Conservation (phyloP, 2,797 vertebrate species). For the Poecilia gillii region DNA sequence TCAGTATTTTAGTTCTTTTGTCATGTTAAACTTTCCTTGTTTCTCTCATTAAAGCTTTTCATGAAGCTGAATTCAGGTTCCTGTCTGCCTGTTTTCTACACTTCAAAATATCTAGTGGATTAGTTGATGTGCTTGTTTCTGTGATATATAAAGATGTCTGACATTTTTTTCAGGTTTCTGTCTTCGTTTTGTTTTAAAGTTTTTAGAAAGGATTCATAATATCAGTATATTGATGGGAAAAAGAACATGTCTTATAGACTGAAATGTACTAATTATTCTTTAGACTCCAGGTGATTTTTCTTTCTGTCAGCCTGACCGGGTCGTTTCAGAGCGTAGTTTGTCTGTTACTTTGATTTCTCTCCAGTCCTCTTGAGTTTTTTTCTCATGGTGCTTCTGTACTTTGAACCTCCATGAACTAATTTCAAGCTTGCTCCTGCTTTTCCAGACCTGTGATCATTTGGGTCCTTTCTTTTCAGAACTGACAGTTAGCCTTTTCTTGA, state of each 20-base stretch:
- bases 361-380: background rate
- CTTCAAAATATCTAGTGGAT: background rate
- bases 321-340: background rate
- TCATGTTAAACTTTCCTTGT: background rate
- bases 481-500: constrained; percentile 36
- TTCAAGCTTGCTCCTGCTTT: constrained; percentile 4
- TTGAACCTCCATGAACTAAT: constrained; percentile 3
- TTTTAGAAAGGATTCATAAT: background rate
- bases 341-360: background rate
- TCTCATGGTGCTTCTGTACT: background rate
- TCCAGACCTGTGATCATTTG: constrained; percentile 1
- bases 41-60: background rate
- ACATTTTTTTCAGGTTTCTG: background rate
- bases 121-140: background rate
- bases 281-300: background rate
- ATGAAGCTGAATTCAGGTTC: background rate
- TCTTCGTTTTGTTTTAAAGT: background rate
- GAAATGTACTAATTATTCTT: background rate
- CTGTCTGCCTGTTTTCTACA: background rate
- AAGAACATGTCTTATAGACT: background rate
- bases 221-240: background rate
- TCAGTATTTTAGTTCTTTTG: background rate
- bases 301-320: background rate
- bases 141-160: background rate
- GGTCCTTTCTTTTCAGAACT: constrained; percentile 14